Evolutionary conservation across 2,888 invertebrate species (phyloP), one percentile per base, ranked within the genome.

Genomic region (Mythimna lalbum): DNA sequence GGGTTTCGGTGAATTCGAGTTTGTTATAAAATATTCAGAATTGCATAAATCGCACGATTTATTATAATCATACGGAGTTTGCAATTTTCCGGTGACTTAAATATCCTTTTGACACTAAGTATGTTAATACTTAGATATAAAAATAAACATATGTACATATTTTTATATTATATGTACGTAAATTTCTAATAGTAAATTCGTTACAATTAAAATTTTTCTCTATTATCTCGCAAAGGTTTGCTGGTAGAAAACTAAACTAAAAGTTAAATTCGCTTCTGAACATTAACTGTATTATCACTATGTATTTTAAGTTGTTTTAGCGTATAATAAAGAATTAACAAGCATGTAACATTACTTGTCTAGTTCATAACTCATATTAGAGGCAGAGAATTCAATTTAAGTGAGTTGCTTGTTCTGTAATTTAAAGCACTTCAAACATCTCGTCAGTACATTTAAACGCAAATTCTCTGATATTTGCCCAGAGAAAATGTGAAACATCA

Each of bases 401-500:
- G n/a, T 50, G 4, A 50, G 27, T 64, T 14, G 12, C 39, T 64
- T 14, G 65, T 65, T 73, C 56, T 66, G 23, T 56, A 56, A 21
- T 43, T 69, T 23, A 43, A 50, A 76, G 49, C 9, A 56, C 27
- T n/a, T 55, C 27, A 57, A 50, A 75, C 33, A 27, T 50, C 5
- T 57, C 56, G n/a, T 33, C 19, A 56, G 61, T 56, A 73, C 52
- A 4, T 47, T 72, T 60, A 52, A 56, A 63, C 61, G 39, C 36
- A 60, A 78, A 47, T 71, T 50, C 60, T 5, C 36, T 53, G 52
- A 59, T 50, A 63, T 56, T 66, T 47, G 55, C 53, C 66, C 65
- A 50, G 55, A 33, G 27, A 36, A 57, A 67, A 62, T 69, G 75
- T 69, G 50, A 59, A 78, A 82, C 71, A 56, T 56, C 57, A 57